A percentile compares a stretch with the other conserved stretches of the same genome.
Conservation (phyloP, 2,113 vertebrate genomes). For the Colistium nudipinnis region DNA sequence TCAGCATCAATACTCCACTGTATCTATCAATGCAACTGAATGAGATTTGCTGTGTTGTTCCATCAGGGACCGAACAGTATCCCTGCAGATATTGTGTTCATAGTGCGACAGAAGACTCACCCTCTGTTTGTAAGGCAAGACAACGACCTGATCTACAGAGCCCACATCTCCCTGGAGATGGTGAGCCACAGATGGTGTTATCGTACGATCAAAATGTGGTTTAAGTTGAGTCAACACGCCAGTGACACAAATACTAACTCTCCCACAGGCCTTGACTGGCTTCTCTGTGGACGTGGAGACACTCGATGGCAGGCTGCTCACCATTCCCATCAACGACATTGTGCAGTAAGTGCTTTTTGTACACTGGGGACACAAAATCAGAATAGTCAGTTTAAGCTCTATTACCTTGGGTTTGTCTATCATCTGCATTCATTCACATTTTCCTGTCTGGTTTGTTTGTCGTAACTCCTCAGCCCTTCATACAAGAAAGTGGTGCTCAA, state of each 20-base stretch:
- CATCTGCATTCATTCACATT: not conserved
- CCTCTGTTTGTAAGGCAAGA: conserved; percentile 81
- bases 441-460: conserved; percentile 16
- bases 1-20: not conserved
- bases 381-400: no score
- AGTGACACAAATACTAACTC: not conserved
- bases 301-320: conserved; percentile 89
- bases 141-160: conserved; percentile 83
- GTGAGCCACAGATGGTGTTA: conserved; percentile 72
- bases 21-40: not conserved
- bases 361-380: not conserved
- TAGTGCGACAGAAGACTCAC: conserved; percentile 90
- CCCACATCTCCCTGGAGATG: conserved; percentile 82
- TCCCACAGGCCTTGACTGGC: conserved; percentile 87
- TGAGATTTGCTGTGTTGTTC: conserved; percentile 4
- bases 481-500: conserved; percentile 88
- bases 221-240: not conserved
- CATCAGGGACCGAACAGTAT: conserved; percentile 90
- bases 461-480: conserved; percentile 80
- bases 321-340: conserved; percentile 92
- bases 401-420: not conserved
- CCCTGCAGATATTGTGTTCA: conserved; percentile 92
- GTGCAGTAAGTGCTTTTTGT: conserved; percentile 86
- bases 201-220: not conserved
- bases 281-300: conserved; percentile 88